Base-by-base conservation (phyloP, 2,888 invertebrate species). In the Cephus pygmeus region DNA sequence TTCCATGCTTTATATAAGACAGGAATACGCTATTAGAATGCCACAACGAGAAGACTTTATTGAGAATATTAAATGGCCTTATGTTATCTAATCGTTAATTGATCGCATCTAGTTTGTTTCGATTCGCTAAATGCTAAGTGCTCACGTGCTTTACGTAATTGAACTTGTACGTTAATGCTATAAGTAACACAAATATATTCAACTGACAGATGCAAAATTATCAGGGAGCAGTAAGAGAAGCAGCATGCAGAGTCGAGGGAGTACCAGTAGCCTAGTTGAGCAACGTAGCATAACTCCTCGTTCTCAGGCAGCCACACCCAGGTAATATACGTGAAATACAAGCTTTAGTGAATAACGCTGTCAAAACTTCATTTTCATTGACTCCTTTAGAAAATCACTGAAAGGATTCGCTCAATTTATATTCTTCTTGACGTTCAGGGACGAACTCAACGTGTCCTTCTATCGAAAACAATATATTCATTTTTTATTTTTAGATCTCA, bases 281-380 rank as follows among this genome's bases (percentile, higher is more conserved):
- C 95, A 94, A 89, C 94, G 95, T 88, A 96, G 97, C 91, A 95
- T 97, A 90, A 97, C 97, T 83, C 96, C 96, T 85, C 93, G 97
- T 93, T 97, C 97, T 92, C 97, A 97, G 92, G 97, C 97, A 89
- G 97, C 97, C 90, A 98, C 98, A 89, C 98, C 97, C 90, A 95
- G 96, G 95, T 95, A 90, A 88, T 86, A 71, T 71, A 71, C 30
- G 31, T 33, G 34, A 71, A 71, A 56, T 56, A 56, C 9, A 56
- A 56, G 56, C 56, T 56, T 23, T 56, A 56, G 56, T 23, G 23
- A 71, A 71, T 71, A 23, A 31, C 33, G 71, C 30, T 34, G 71
- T 31, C 33, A 34, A 31, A 31, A 33, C 12, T 71, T 33, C 71
- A 34, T 31, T 34, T 56, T 56, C 23, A 56, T 15, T 56, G 56